These are phyloP conservation scores for Drosophila albomicans DNA, from an alignment of 1,140 invertebrate species.

Conservation along the genomic window DNA sequence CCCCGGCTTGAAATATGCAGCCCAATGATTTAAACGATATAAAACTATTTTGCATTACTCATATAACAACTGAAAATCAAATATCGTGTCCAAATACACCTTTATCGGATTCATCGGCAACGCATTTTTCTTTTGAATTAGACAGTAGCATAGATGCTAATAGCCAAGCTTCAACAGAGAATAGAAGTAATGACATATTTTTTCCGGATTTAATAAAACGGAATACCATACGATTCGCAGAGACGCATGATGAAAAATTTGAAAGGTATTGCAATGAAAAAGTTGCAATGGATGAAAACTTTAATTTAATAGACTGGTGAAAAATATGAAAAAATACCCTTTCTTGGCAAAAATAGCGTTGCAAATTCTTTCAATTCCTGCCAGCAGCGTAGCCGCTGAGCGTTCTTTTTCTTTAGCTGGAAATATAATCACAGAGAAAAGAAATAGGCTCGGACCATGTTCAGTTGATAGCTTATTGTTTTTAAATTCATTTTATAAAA, in stretches of 20 bases:
- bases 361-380: constrained; percentile 26
- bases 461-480: too few relatives aligned
- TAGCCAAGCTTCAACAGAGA: neutral
- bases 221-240: too few relatives aligned
- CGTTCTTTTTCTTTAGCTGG: constrained; percentile 19
- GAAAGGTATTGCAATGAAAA: too few relatives aligned
- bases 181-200: neutral
- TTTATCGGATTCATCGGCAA: too few relatives aligned
- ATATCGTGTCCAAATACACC: too few relatives aligned
- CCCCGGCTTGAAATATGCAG: constrained; percentile 34
- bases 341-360: neutral
- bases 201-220: too few relatives aligned
- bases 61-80: too few relatives aligned
- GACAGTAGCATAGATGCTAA: neutral
- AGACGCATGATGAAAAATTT: too few relatives aligned
- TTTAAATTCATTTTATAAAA: too few relatives aligned
- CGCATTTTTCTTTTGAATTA: too few relatives aligned
- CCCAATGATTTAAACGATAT: neutral
- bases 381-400: constrained; percentile 30
- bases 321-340: constrained; percentile 10
- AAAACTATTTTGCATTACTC: neutral
- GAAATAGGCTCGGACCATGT: neutral
- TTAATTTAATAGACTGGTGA: constrained; percentile 15
- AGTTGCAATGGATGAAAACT: too few relatives aligned
- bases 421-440: constrained; percentile 20